Percentiles rank a stretch among this genome's conserved stretches.
phyloP scores from a whole-genome alignment of 2,113 vertebrate genomes.

The Cebus imitator region DNA sequence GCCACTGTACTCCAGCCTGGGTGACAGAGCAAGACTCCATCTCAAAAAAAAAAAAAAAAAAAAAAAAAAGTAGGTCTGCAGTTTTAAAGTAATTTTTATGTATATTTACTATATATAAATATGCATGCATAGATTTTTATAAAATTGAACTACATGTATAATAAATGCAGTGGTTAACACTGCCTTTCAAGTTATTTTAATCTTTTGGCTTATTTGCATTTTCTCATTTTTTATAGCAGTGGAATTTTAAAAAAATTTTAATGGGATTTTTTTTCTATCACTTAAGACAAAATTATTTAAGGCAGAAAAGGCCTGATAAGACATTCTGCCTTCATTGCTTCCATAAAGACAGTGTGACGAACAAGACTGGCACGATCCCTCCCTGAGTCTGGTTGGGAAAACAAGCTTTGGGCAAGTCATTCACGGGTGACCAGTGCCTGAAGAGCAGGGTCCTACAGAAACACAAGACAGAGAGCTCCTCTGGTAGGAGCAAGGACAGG shows the following conservation, averaged over 20 bases:
- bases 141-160: not conserved
- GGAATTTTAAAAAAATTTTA: conserved; percentile 10
- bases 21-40: too few relatives aligned
- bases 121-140: not conserved
- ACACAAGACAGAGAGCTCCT: not conserved
- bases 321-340: not conserved
- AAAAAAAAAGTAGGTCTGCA: not conserved
- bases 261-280: not conserved
- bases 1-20: too few relatives aligned
- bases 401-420: not conserved
- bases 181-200: conserved; percentile 53
- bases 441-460: not conserved
- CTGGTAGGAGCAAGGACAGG: not conserved
- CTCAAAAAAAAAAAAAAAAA: too few relatives aligned
- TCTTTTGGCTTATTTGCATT: conserved; percentile 28
- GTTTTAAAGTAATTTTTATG: not conserved
- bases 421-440: accelerated
- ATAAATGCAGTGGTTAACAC: conserved; percentile 18
- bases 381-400: not conserved
- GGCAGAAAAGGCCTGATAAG: not conserved
- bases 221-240: conserved; percentile 28
- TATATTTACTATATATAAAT: not conserved
- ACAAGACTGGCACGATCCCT: not conserved
- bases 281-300: not conserved
- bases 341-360: not conserved